These are phyloP conservation scores for Laupala kohalensis DNA, from an alignment of 1,140 invertebrate genomes.

Conservation along the genomic window DNA sequence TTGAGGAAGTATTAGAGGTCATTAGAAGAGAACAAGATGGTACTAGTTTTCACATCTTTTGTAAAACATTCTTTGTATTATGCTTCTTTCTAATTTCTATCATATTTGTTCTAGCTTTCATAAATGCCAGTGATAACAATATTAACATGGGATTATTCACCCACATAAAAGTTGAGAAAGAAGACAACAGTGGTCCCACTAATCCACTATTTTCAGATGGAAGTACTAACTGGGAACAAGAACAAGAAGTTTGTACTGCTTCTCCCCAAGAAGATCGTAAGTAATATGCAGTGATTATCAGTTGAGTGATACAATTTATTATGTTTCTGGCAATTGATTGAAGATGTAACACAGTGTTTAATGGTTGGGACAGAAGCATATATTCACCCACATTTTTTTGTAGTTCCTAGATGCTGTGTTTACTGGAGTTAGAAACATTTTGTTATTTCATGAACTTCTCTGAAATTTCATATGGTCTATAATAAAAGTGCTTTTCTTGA, in stretches of 20 bases:
- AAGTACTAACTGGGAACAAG: neutral
- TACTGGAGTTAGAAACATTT: no score
- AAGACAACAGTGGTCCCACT: neutral
- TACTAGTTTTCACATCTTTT: neutral
- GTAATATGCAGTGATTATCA: no score
- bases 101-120: neutral
- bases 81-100: neutral
- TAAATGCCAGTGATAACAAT: neutral
- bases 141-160: no score
- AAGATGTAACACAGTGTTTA: no score
- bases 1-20: neutral
- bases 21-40: neutral
- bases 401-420: no score
- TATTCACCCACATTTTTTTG: no score
- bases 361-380: no score
- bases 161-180: neutral
- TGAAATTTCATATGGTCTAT: no score
- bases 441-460: no score
- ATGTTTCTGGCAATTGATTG: no score
- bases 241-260: neutral
- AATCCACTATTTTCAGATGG: neutral
- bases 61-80: neutral
- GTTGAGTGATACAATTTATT: no score
- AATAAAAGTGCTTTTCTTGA: no score
- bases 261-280: neutral